Conservation (phyloP, 2,113 vertebrate species). For the Capra hircus region DNA sequence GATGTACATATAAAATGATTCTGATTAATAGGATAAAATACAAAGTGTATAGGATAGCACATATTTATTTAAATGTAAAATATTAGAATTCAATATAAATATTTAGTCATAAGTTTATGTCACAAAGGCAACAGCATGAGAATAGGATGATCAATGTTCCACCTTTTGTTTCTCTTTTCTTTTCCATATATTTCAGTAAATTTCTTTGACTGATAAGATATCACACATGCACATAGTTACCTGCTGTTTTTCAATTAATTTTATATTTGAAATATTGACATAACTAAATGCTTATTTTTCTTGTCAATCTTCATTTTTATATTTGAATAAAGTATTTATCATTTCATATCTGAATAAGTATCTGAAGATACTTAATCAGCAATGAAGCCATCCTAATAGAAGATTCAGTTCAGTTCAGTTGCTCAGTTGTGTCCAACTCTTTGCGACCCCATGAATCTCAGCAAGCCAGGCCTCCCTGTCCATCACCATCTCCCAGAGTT, state of each 20-base stretch:
- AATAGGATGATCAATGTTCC: not conserved
- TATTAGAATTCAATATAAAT: not conserved
- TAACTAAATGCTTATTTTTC: not conserved
- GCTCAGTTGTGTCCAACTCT: too few relatives aligned
- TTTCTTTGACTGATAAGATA: not conserved
- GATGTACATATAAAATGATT: not conserved
- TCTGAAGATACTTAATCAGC: not conserved
- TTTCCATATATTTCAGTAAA: not conserved
- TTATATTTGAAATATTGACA: not conserved
- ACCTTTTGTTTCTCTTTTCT: not conserved
- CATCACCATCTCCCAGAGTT: not conserved
- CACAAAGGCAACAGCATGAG: not conserved
- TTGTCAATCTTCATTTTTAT: not conserved
- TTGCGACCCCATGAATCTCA: rapidly evolving
- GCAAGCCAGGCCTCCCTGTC: too few relatives aligned
- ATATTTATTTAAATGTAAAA: not conserved
- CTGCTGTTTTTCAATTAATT: not conserved
- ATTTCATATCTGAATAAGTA: not conserved
- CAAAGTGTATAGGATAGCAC: not conserved
- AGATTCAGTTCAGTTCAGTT: not conserved
- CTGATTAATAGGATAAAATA: not conserved
- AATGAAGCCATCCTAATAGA: not conserved
- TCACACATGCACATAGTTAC: not conserved
- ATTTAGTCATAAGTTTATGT: not conserved
- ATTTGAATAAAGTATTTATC: not conserved